These are phyloP conservation scores for Cheumatopsyche charites DNA, from an alignment of 1,140 invertebrate genomes.

Conservation along the genomic window DNA sequence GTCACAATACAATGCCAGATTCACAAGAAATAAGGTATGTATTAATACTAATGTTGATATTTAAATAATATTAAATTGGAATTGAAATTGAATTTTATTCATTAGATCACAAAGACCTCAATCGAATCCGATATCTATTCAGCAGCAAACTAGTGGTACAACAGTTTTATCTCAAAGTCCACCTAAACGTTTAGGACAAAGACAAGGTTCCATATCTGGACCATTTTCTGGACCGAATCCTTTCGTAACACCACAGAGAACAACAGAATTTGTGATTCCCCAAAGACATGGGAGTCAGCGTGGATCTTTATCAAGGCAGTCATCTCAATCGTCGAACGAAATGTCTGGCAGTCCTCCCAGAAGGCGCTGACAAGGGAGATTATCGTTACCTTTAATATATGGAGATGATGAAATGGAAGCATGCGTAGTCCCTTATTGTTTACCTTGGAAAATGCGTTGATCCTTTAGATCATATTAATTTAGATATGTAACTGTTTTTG, in stretches of 20 bases:
- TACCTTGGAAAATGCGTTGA: slow-evolving; percentile 43
- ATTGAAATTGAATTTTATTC: too few relatives aligned
- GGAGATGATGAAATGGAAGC: slow-evolving; percentile 40
- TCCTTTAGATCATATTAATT: background rate
- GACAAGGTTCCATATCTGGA: slow-evolving; percentile 51
- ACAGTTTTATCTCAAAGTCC: slow-evolving; percentile 51
- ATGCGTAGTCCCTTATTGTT: slow-evolving; percentile 43
- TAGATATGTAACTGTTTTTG: too few relatives aligned
- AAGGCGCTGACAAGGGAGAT: slow-evolving; percentile 44
- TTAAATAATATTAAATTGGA: too few relatives aligned
- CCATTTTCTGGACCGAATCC: slow-evolving; percentile 54
- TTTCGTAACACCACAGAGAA: slow-evolving; percentile 57
- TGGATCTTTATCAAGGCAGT: slow-evolving; percentile 46
- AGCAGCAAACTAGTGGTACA: slow-evolving; percentile 45
- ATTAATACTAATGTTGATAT: too few relatives aligned
- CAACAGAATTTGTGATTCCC: slow-evolving; percentile 65
- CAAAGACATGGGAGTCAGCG: slow-evolving; percentile 52
- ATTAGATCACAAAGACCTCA: slow-evolving; percentile 31
- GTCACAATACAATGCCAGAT: slow-evolving; percentile 48
- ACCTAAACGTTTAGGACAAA: slow-evolving; percentile 52
- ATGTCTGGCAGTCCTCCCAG: slow-evolving; percentile 38
- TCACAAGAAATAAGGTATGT: slow-evolving; percentile 44
- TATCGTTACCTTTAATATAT: slow-evolving; percentile 42
- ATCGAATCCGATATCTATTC: slow-evolving; percentile 51
- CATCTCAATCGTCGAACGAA: slow-evolving; percentile 44